Evolutionary conservation across 1,140 invertebrate genomes (phyloP).

Genomic region (Centruroides vittatus): DNA sequence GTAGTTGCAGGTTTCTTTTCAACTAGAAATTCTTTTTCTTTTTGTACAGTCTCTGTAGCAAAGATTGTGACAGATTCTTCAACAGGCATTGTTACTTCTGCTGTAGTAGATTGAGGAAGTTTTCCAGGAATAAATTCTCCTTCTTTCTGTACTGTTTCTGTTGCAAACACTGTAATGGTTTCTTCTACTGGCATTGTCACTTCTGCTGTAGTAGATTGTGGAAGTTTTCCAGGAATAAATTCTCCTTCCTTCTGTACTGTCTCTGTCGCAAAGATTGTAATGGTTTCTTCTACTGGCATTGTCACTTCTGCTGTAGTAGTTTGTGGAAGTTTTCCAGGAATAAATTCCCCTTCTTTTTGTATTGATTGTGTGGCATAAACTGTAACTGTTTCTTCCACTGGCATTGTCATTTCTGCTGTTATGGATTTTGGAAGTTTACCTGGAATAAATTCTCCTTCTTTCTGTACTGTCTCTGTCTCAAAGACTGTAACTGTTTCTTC

Average conservation of each 20-base stretch:
- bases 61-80: slow-evolving; percentile 11
- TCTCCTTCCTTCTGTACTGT: neutral
- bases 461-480: slow-evolving; percentile 5
- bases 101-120: slow-evolving; percentile 7
- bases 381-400: slow-evolving; percentile 3
- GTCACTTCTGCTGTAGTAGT: slow-evolving; percentile 3
- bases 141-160: slow-evolving; percentile 16
- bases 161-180: slow-evolving; percentile 11
- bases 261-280: slow-evolving; percentile 3
- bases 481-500: slow-evolving; percentile 9
- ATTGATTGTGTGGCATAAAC: slow-evolving; percentile 6
- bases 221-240: neutral
- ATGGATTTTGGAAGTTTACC: neutral
- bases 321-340: slow-evolving; percentile 1
- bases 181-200: slow-evolving; percentile 14
- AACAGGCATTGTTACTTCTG: slow-evolving; percentile 3
- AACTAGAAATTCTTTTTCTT: slow-evolving; percentile 2
- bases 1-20: neutral
- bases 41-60: slow-evolving; percentile 1
- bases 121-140: slow-evolving; percentile 3
- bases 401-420: slow-evolving; percentile 1
- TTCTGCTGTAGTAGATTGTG: slow-evolving; percentile 4
- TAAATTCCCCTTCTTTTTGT: slow-evolving; percentile 13
- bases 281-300: slow-evolving; percentile 10
- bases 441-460: slow-evolving; percentile 6